Percentiles rank a stretch among this genome's conserved stretches.
Evolutionary conservation across 92 coral and sea anemone genomes (phyloP).

Genomic region (Bergia puertoricense): DNA sequence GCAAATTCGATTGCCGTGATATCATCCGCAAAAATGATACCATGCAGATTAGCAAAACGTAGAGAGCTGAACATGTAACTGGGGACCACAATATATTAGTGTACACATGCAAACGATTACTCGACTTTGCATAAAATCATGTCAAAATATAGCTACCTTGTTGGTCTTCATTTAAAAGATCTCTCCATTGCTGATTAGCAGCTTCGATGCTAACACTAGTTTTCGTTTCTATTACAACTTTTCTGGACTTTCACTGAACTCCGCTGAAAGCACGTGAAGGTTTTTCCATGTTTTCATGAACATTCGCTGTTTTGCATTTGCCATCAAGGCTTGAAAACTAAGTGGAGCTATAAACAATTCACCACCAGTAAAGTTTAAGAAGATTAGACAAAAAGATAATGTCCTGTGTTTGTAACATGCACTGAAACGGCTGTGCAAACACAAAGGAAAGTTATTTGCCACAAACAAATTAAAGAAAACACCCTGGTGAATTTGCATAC

Average conservation of each 20-base stretch:
- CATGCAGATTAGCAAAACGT: background rate
- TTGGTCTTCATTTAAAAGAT: background rate
- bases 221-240: background rate
- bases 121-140: background rate
- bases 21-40: background rate
- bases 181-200: background rate
- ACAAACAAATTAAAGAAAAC: conserved; percentile 33
- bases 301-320: conserved; percentile 32
- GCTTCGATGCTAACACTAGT: background rate
- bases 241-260: background rate
- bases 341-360: conserved; percentile 10
- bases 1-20: background rate
- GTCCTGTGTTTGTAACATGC: conserved; percentile 26
- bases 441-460: conserved; percentile 35
- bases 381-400: conserved; percentile 24
- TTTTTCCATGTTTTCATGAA: background rate
- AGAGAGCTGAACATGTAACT: background rate
- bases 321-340: background rate
- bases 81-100: background rate
- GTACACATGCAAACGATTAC: background rate
- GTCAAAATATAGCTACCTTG: background rate
- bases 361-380: conserved; percentile 37
- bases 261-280: conserved; percentile 22
- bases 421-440: conserved; percentile 45
- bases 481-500: conserved; percentile 33